phyloP scores from a whole-genome alignment of 2,797 vertebrate species.

The Danio tinwini region DNA sequence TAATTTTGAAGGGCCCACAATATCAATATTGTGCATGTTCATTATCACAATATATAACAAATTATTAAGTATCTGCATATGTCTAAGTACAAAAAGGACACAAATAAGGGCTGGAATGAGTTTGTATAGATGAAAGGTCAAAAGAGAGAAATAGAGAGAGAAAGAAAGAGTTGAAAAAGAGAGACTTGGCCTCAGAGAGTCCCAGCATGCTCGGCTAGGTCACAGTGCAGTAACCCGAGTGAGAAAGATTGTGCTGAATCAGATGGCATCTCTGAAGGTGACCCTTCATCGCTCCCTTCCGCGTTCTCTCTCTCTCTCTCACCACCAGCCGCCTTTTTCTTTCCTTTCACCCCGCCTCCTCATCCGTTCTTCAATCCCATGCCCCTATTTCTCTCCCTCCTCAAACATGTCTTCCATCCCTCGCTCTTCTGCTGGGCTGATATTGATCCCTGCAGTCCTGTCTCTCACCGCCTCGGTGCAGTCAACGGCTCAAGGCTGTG shows the following conservation, averaged over 20 bases:
- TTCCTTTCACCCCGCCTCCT: not conserved
- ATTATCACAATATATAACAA: too few relatives aligned
- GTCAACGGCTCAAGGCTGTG: slow-evolving; percentile 58
- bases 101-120: not conserved
- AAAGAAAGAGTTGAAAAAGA: slow-evolving; percentile 31
- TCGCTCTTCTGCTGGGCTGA: slow-evolving; percentile 69
- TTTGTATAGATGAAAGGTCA: slow-evolving; percentile 40
- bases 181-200: slow-evolving; percentile 45
- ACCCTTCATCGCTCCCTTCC: slow-evolving; percentile 74
- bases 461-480: slow-evolving; percentile 20
- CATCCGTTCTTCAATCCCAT: not conserved
- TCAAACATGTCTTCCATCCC: slow-evolving; percentile 35
- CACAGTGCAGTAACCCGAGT: slow-evolving; percentile 76
- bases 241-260: slow-evolving; percentile 82
- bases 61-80: not conserved
- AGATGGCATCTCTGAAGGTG: slow-evolving; percentile 82
- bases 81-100: not conserved
- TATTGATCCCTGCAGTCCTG: slow-evolving; percentile 24
- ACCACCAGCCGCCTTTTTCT: slow-evolving; percentile 60
- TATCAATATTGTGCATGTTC: too few relatives aligned
- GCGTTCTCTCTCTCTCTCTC: slow-evolving; percentile 70
- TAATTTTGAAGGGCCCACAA: too few relatives aligned
- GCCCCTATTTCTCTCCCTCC: slow-evolving; percentile 58
- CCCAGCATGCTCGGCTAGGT: slow-evolving; percentile 62
- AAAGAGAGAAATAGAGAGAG: slow-evolving; percentile 4